Percentiles rank a stretch among this genome's conserved stretches.
These are phyloP conservation scores for Helicoverpa zea DNA, from an alignment of 1,140 invertebrate species.

Conservation along the genomic window DNA sequence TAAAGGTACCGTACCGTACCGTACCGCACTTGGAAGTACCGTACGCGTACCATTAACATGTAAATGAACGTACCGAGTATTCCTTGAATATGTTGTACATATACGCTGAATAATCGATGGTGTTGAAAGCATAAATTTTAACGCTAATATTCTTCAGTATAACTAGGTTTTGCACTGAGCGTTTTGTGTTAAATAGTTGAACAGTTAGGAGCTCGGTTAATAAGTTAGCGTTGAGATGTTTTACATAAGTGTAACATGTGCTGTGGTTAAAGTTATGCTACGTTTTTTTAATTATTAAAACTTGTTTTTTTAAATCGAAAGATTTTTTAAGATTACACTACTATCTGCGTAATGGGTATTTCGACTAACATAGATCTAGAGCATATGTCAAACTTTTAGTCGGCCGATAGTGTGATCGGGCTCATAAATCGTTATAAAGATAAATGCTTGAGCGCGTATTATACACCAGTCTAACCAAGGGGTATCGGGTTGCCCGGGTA, in stretches of 20 bases:
- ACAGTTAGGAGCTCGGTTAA: conserved; percentile 7
- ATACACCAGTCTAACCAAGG: too few species aligned
- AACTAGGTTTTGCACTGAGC: conserved; percentile 27
- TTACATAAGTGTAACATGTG: not conserved
- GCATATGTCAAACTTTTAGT: too few species aligned
- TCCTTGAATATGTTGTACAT: conserved; percentile 45
- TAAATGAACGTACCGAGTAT: conserved; percentile 44
- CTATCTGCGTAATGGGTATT: too few species aligned
- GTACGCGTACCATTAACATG: conserved; percentile 44
- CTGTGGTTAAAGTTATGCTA: not conserved
- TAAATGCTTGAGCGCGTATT: too few species aligned
- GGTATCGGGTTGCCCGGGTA: too few species aligned
- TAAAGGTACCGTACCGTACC: conserved; percentile 29
- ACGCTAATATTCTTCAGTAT: conserved; percentile 42
- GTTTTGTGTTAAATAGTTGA: conserved; percentile 37
- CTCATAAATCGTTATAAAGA: too few species aligned
- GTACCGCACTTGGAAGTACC: not conserved
- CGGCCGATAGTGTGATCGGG: too few species aligned
- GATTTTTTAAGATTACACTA: too few species aligned
- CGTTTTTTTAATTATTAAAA: not conserved
- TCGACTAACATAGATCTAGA: too few species aligned
- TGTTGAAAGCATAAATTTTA: conserved; percentile 47
- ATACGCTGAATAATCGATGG: conserved; percentile 49
- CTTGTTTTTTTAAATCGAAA: too few species aligned
- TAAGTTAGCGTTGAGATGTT: conserved; percentile 7